These are phyloP conservation scores for Lytechinus variegatus DNA, from an alignment of 35 echinoderm and acorn worm genomes.

Conservation along the genomic window DNA sequence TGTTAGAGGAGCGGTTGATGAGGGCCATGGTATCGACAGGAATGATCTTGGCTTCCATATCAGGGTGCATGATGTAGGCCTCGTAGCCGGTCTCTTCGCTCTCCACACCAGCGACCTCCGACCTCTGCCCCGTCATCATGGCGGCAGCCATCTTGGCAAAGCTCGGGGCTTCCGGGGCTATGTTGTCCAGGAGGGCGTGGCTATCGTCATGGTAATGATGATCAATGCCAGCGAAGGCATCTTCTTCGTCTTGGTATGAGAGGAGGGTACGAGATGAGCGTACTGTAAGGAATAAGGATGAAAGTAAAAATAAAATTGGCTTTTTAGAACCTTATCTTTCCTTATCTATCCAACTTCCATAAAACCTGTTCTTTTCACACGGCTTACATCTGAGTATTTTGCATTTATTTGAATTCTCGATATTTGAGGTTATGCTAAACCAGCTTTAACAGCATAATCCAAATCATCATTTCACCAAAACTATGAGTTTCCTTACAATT, in stretches of 20 bases:
- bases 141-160: slow-evolving; percentile 47
- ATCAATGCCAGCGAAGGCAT: slow-evolving; percentile 34
- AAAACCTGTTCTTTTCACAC: too few relatives aligned
- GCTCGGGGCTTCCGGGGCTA: background rate
- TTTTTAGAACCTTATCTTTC: too few relatives aligned
- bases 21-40: slow-evolving; percentile 43
- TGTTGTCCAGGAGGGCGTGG: background rate
- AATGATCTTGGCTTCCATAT: slow-evolving; percentile 47
- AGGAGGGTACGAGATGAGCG: slow-evolving; percentile 74
- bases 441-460: too few relatives aligned
- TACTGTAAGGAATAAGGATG: slow-evolving; percentile 49
- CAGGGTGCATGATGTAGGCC: slow-evolving; percentile 21
- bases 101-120: background rate
- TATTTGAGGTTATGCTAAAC: too few relatives aligned
- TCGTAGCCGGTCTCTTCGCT: slow-evolving; percentile 30
- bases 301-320: background rate
- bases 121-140: slow-evolving; percentile 4
- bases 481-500: background rate
- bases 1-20: slow-evolving; percentile 36
- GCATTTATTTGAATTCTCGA: too few relatives aligned
- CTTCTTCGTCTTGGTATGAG: slow-evolving; percentile 69
- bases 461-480: too few relatives aligned
- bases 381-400: too few relatives aligned
- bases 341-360: too few relatives aligned
- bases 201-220: slow-evolving; percentile 11